Percentiles rank a stretch among this genome's conserved stretches.
phyloP scores from a whole-genome alignment of 2,797 vertebrate genomes.

The Hylomyscus alleni region DNA sequence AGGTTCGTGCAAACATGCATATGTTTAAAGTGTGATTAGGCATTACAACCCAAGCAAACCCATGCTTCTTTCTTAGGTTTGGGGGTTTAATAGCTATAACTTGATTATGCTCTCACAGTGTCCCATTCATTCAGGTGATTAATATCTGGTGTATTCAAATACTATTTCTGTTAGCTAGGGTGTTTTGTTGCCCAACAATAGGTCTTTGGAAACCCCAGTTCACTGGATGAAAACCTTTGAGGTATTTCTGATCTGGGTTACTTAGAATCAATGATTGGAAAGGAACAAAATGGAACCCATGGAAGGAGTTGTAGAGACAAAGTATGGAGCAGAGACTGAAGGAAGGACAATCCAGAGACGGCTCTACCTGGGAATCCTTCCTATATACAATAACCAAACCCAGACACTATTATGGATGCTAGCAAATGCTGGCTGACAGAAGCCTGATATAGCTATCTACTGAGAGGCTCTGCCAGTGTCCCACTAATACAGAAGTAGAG shows the following conservation, averaged over 20 bases:
- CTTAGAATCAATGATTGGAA: background rate
- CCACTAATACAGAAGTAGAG: too few relatives aligned
- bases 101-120: constrained; percentile 20
- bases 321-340: too few relatives aligned
- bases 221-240: background rate
- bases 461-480: too few relatives aligned
- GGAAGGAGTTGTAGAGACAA: too few relatives aligned
- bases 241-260: background rate
- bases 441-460: too few relatives aligned
- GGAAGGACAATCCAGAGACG: too few relatives aligned
- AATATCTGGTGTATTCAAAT: constrained; percentile 29
- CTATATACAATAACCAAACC: too few relatives aligned
- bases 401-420: too few relatives aligned
- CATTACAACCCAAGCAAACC: background rate
- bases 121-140: background rate
- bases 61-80: background rate
- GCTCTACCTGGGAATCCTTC: too few relatives aligned
- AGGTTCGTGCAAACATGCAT: background rate
- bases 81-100: background rate
- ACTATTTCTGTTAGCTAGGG: background rate
- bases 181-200: constrained; percentile 27
- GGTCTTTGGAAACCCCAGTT: constrained; percentile 33
- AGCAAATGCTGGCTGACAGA: too few relatives aligned
- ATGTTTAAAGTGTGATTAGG: constrained; percentile 50
- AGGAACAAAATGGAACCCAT: background rate